Conservation (phyloP, 2,797 vertebrate genomes). For the Falco rusticolus region DNA sequence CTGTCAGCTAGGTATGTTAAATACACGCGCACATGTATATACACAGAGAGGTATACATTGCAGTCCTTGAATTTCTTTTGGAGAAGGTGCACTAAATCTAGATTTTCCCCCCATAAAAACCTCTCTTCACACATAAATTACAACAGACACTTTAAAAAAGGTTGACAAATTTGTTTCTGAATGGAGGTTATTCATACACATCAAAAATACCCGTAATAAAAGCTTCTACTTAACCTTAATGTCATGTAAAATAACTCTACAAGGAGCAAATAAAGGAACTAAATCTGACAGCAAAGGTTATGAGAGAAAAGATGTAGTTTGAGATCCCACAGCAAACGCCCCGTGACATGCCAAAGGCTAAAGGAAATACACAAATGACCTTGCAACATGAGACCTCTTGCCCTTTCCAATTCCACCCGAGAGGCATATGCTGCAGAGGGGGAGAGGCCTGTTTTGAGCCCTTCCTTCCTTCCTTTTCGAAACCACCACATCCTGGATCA, state of each 20-base stretch:
- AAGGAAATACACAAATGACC: constrained; percentile 80
- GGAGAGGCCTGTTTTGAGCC: constrained; percentile 72
- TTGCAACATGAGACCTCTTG: constrained; percentile 85
- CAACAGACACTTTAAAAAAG: constrained; percentile 72
- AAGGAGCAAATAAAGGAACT: constrained; percentile 76
- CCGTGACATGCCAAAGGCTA: constrained; percentile 69
- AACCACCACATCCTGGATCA: constrained; percentile 75
- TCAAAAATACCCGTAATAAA: constrained; percentile 74
- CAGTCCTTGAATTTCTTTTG: constrained; percentile 27
- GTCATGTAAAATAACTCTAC: constrained; percentile 75
- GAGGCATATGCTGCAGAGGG: constrained; percentile 82
- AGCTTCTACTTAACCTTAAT: constrained; percentile 76
- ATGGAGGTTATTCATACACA: constrained; percentile 71
- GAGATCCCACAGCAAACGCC: constrained; percentile 79
- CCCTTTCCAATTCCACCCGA: constrained; percentile 81
- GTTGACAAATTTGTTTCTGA: constrained; percentile 75
- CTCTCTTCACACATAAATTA: constrained; percentile 58
- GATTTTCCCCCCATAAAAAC: constrained; percentile 1
- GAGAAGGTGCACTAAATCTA: constrained; percentile 41
- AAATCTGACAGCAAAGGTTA: constrained; percentile 87
- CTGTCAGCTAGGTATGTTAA: neutral
- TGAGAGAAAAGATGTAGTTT: constrained; percentile 77
- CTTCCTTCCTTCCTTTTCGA: constrained; percentile 79
- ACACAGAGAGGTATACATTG: neutral
- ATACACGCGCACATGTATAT: neutral